Evolutionary conservation across 2,888 invertebrate genomes (phyloP).

Genomic region (Panzeria rudis): DNA sequence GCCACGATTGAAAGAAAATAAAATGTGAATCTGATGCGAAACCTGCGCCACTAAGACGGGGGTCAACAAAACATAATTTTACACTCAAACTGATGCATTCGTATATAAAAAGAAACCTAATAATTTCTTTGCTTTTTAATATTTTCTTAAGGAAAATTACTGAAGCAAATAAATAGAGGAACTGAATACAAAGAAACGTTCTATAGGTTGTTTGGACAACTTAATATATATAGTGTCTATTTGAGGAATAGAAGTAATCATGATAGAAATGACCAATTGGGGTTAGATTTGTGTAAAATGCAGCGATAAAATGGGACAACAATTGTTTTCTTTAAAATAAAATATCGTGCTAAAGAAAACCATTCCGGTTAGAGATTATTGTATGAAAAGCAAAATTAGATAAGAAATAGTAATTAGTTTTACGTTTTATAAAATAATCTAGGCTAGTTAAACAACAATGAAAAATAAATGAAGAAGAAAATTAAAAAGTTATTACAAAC

Average conservation of each 20-base stretch:
- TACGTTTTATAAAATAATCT: not conserved
- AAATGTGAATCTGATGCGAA: constrained; percentile 58
- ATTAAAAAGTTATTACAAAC: not conserved
- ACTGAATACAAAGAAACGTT: constrained; percentile 13
- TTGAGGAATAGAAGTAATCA: not conserved
- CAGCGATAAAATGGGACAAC: not conserved
- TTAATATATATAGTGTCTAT: not conserved
- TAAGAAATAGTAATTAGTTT: not conserved
- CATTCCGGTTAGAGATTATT: not conserved
- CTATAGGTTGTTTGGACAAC: constrained; percentile 46
- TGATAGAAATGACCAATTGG: not conserved
- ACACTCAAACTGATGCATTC: constrained; percentile 34
- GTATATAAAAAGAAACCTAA: not conserved
- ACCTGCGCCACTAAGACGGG: constrained; percentile 71
- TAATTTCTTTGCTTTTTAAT: constrained; percentile 5
- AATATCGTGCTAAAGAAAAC: not conserved
- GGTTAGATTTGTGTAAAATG: constrained; percentile 1
- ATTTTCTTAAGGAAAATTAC: not conserved
- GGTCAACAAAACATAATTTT: constrained; percentile 67
- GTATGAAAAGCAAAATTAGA: not conserved
- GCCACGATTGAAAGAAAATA: constrained; percentile 21
- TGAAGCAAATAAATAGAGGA: constrained; percentile 21
- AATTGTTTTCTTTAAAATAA: not conserved
- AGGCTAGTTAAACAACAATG: not conserved
- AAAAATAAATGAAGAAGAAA: not conserved